Conservation (phyloP, 64 coral and sea anemone species). For the Pachyseris speciosa region DNA sequence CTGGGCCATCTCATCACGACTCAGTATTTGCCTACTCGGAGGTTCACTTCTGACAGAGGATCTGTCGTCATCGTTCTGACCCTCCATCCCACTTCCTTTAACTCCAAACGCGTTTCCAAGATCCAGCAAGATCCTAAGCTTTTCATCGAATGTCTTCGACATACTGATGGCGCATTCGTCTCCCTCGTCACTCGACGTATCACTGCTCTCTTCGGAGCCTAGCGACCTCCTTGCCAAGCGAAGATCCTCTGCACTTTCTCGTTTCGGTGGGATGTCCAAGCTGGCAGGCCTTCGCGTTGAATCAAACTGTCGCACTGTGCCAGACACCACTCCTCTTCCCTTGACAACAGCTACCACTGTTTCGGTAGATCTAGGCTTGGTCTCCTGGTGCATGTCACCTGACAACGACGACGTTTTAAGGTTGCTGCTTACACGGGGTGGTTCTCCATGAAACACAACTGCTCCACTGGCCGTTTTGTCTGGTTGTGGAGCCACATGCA, state of each 20-base stretch:
- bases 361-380: slow-evolving; percentile 45
- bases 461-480: slow-evolving; percentile 32
- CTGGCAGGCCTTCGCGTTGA: slow-evolving; percentile 77
- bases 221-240: slow-evolving; percentile 32
- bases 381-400: slow-evolving; percentile 3
- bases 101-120: slow-evolving; percentile 39
- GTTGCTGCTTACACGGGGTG: neutral
- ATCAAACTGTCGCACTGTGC: slow-evolving; percentile 28
- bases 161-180: slow-evolving; percentile 75
- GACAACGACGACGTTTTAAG: neutral
- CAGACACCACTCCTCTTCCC: slow-evolving; percentile 73
- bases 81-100: neutral
- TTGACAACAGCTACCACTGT: slow-evolving; percentile 71
- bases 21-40: neutral
- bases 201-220: slow-evolving; percentile 86
- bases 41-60: slow-evolving; percentile 66
- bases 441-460: neutral
- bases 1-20: neutral
- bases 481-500: slow-evolving; percentile 62
- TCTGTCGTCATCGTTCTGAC: slow-evolving; percentile 23
- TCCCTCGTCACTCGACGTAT: slow-evolving; percentile 79
- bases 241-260: slow-evolving; percentile 74
- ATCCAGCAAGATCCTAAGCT: slow-evolving; percentile 81
- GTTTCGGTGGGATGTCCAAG: slow-evolving; percentile 68
- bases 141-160: slow-evolving; percentile 98